A percentile compares a stretch with the other conserved stretches of the same genome.
phyloP scores from a whole-genome alignment of 2,113 vertebrate genomes.

The Bubalus kerabau region DNA sequence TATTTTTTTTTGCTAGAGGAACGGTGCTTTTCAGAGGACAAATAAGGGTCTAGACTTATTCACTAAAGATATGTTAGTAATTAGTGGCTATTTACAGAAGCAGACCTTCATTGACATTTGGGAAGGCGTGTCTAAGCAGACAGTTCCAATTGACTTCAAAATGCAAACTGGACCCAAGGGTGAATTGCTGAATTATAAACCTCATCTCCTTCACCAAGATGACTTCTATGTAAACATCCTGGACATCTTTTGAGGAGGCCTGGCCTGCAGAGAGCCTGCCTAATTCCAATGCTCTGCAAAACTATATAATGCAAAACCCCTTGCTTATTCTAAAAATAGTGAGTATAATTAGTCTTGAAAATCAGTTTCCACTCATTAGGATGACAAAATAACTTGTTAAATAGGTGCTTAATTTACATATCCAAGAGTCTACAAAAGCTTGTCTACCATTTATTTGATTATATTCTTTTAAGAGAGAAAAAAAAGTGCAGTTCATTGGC shows the following conservation, averaged over 20 bases:
- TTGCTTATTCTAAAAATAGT: slow-evolving; percentile 71
- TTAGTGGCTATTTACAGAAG: background rate
- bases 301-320: background rate
- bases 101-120: background rate
- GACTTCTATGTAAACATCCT: background rate
- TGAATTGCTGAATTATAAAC: background rate
- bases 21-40: background rate
- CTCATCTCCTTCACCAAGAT: background rate
- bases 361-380: slow-evolving; percentile 77
- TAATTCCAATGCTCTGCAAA: background rate
- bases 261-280: slow-evolving; percentile 12
- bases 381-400: slow-evolving; percentile 82
- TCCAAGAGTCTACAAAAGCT: slow-evolving; percentile 77
- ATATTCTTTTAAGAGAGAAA: slow-evolving; percentile 72
- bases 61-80: background rate
- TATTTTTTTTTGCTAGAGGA: background rate
- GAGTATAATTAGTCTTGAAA: slow-evolving; percentile 79
- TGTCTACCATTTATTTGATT: slow-evolving; percentile 75
- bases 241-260: background rate
- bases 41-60: background rate
- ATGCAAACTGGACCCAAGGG: background rate
- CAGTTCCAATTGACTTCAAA: background rate
- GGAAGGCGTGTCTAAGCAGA: background rate
- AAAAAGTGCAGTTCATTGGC: slow-evolving; percentile 70
- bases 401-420: slow-evolving; percentile 78